Evolutionary conservation across 1,140 invertebrate species (phyloP).

Genomic region (Orius insidiosus): DNA sequence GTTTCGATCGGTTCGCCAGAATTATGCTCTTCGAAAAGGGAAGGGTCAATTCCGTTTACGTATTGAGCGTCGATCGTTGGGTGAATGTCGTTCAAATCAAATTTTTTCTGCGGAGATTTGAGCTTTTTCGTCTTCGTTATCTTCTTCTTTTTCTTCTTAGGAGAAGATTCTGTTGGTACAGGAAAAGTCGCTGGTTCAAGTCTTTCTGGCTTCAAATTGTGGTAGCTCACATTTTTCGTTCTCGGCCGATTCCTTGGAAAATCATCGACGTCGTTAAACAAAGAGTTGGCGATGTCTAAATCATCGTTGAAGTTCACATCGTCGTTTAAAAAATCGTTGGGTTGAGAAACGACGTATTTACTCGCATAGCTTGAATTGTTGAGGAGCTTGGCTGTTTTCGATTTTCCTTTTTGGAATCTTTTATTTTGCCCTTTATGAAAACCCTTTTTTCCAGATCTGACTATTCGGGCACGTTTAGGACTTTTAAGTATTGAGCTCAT

Average conservation of each 20-base stretch:
- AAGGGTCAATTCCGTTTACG: constrained; percentile 12
- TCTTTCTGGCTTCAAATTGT: constrained; percentile 31
- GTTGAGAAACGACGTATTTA: constrained; percentile 22
- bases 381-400: constrained; percentile 18
- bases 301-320: constrained; percentile 12
- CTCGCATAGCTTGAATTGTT: constrained; percentile 18
- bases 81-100: constrained; percentile 5
- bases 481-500: background rate
- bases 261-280: constrained; percentile 25
- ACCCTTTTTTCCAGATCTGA: constrained; percentile 13
- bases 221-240: constrained; percentile 45
- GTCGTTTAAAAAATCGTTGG: constrained; percentile 13
- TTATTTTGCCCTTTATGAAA: constrained; percentile 22
- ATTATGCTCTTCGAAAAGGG: constrained; percentile 9
- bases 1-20: constrained; percentile 18
- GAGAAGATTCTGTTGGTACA: constrained; percentile 20
- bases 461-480: constrained; percentile 6
- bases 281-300: constrained; percentile 16
- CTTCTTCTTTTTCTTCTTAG: constrained; percentile 9
- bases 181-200: constrained; percentile 29
- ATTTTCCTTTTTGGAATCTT: constrained; percentile 34
- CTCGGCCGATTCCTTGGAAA: constrained; percentile 33
- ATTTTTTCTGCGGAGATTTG: constrained; percentile 10
- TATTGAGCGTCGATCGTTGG: constrained; percentile 10
- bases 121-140: constrained; percentile 5